Evolutionary conservation across 2,888 invertebrate genomes (phyloP), one percentile per base, ranked within the genome.

Genomic region (Lycia hirtaria): DNA sequence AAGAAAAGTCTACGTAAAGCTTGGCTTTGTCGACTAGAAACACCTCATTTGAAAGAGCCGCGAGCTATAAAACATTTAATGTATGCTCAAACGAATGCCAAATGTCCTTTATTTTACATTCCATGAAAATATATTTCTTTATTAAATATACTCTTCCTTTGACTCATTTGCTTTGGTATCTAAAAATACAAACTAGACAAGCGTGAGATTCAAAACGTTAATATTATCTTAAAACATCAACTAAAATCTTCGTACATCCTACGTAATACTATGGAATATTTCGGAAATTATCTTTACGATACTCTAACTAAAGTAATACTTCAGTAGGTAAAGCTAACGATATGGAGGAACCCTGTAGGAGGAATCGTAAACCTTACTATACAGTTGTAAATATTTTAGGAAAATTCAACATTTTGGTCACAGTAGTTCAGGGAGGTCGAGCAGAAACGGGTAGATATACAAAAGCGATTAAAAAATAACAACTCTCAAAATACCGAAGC

Each of bases 261-360:
- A 73, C 76, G 72, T 83, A 85, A 80, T 76, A 70, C 85, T 88
- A 89, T 88, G 88, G 87, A 89, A 89, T 88, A 80, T 81, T 83
- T 81, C 73, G 73, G 80, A 83, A 83, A 83, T 80, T 75, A 80
- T 78, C 73, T 79, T 82, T 80, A 81, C 71, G 67, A 85, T 80
- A 83, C 77, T 80, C 84, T 86, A 85, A 81, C 85, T 86, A 87
- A 85, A 87, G 81, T 85, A 90, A 89, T 88, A 90, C 88, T 87
- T 90, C 81, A 83, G 85, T 87, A 82, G 83, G 85, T 90, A 90
- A 88, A 88, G 88, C 89, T 90, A 90, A 88, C 89, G 91, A 92
- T 92, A 92, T 92, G 91, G 85, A 87, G 89, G 83, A 89, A 92
- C 91, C 91, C 91, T 92, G 91, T 91, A 86, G 85, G 85, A 88